These are phyloP conservation scores for Ennomos fuscantarius DNA, from an alignment of 2,888 invertebrate species.

Conservation along the genomic window DNA sequence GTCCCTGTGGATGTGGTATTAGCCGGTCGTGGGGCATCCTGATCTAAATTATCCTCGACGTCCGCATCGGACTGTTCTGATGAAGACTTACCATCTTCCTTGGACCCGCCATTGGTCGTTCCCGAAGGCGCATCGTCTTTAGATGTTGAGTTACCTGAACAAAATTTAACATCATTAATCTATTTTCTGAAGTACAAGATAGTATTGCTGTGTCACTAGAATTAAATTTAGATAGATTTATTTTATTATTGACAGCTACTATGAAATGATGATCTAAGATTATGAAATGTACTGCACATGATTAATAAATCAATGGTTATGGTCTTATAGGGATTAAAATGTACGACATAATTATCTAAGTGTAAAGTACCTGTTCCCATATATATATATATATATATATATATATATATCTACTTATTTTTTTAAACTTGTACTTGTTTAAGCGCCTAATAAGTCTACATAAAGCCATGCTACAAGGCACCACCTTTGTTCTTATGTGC, in stretches of 20 bases:
- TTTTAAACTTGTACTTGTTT: background rate
- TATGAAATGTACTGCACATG: too few relatives aligned
- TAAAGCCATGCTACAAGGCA: conserved; percentile 45
- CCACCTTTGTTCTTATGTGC: conserved; percentile 81
- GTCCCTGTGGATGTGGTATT: conserved; percentile 62
- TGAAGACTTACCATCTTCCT: conserved; percentile 83
- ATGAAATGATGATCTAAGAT: too few relatives aligned
- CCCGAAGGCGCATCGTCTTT: conserved; percentile 59
- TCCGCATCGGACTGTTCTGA: conserved; percentile 92
- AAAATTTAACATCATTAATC: conserved; percentile 4
- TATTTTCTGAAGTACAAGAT: too few relatives aligned
- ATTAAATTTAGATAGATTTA: too few relatives aligned
- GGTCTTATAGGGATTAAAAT: too few relatives aligned
- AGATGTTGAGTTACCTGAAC: conserved; percentile 69
- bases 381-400: too few relatives aligned
- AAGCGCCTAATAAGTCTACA: conserved; percentile 18
- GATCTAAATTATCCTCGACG: conserved; percentile 89
- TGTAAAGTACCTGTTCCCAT: conserved; percentile 1
- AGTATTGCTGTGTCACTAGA: too few relatives aligned
- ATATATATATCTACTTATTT: background rate
- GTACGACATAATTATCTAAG: too few relatives aligned
- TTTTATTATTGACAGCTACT: too few relatives aligned
- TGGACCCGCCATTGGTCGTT: conserved; percentile 65
- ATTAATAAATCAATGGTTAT: too few relatives aligned
- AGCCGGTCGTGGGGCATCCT: conserved; percentile 39